phyloP scores from a whole-genome alignment of 2,113 vertebrate genomes.

The Electrona antarctica region DNA sequence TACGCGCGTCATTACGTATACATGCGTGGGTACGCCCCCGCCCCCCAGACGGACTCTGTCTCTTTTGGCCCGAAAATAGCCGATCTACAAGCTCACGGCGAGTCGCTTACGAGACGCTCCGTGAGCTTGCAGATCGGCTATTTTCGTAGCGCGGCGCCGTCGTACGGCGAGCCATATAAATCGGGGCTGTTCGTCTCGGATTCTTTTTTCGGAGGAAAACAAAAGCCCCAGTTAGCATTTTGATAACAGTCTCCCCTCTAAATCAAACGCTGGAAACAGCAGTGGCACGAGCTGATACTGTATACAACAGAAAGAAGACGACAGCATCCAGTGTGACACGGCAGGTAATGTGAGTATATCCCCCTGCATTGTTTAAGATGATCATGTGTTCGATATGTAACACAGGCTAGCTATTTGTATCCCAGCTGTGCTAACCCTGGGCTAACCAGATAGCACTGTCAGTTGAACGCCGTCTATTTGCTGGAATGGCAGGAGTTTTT shows the following conservation, averaged over 20 bases:
- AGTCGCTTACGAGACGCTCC: too few species aligned
- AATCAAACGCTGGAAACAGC: constrained; percentile 5
- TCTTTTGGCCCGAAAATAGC: too few species aligned
- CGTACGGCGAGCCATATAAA: neutral
- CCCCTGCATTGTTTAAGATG: constrained; percentile 7
- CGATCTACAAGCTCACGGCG: too few species aligned
- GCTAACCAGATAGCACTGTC: constrained; percentile 40
- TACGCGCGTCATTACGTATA: neutral
- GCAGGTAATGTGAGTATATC: constrained; percentile 1
- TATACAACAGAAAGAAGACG: neutral
- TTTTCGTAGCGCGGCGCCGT: too few species aligned
- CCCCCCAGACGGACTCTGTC: neutral
- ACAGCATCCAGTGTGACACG: constrained; percentile 18
- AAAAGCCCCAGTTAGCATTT: constrained; percentile 56
- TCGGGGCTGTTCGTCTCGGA: constrained; percentile 9
- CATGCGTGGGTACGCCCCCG: neutral
- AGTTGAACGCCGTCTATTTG: constrained; percentile 71
- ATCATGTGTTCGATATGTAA: neutral
- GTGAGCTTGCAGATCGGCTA: too few species aligned
- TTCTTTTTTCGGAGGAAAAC: constrained; percentile 64
- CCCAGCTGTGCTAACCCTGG: constrained; percentile 43
- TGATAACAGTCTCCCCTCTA: constrained; percentile 20
- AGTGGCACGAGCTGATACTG: neutral
- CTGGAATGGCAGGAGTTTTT: constrained; percentile 49
- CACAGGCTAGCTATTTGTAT: constrained; percentile 28